These are phyloP conservation scores for Thunnus albacares DNA, from an alignment of 2,797 vertebrate species.

Conservation along the genomic window DNA sequence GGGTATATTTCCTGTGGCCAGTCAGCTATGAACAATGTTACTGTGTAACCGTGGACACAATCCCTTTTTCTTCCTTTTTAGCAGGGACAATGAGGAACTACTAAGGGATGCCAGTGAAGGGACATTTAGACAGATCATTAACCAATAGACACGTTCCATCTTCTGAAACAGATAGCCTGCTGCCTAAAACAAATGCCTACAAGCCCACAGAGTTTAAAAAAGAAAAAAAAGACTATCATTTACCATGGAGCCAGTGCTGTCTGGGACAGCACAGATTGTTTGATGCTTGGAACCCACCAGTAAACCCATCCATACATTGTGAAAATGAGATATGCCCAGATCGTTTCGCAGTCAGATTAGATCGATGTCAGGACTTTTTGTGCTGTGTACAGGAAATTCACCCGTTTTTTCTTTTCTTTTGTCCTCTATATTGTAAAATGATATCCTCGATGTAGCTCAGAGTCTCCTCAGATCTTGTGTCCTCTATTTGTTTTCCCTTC, in stretches of 20 bases:
- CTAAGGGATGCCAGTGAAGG: conserved; percentile 44
- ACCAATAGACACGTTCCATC: conserved; percentile 64
- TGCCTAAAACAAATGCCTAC: conserved; percentile 38
- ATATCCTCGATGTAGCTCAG: neutral
- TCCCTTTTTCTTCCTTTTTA: conserved; percentile 14
- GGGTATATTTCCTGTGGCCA: conserved; percentile 12
- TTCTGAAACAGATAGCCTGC: conserved; percentile 62
- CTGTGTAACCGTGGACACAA: conserved; percentile 8
- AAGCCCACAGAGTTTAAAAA: conserved; percentile 49
- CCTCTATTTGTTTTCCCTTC: conserved; percentile 10
- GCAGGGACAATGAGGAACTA: conserved; percentile 30
- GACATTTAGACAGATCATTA: conserved; percentile 56
- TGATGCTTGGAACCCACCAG: conserved; percentile 34
- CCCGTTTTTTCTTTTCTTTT: conserved; percentile 17
- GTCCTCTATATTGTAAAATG: conserved; percentile 24
- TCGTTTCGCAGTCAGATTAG: conserved; percentile 32
- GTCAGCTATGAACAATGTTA: neutral
- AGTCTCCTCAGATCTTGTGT: conserved; percentile 3
- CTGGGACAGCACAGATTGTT: no score
- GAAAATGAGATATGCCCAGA: conserved; percentile 41
- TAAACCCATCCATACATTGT: conserved; percentile 39
- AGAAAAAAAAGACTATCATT: conserved; percentile 50
- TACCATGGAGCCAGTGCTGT: conserved; percentile 34
- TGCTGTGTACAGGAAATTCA: conserved; percentile 30
- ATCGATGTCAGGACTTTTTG: conserved; percentile 32